Base-by-base conservation (phyloP, 53 echinoderm and acorn worm species). In the Holothuria leucospilota region DNA sequence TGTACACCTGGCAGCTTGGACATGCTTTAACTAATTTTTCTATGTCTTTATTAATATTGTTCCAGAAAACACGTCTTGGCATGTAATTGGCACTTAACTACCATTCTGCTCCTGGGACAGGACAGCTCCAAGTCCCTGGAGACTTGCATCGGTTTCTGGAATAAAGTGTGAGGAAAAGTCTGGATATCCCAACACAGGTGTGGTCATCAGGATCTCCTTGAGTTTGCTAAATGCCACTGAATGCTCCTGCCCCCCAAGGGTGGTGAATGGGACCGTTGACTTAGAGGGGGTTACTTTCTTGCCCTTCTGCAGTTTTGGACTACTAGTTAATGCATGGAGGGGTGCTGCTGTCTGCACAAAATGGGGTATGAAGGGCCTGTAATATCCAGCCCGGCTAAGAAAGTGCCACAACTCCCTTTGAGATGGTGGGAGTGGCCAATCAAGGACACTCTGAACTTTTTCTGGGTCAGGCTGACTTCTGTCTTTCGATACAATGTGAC, bases 391-490 rank as follows among this genome's bases (percentile, higher is more conserved):
- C 23, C 88, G 71, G 29, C 92, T 89, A 51, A 92, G 86, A 74
- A 92, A 92, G 34, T 62, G 30, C 25, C 86, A 20, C 0, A 89
- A 77, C 16, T 92, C 85, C 16, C 56, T 85, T 39, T 91, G 77
- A 8, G 29, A 82, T 62, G 28, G 24, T 25, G 91, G 91, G 1
- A 42, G 51, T 39, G 69, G n/a, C 92, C 89, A 86, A 13, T 92
- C 89, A 13, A 46, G 20, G 39, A 92, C 66, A n/a, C 89, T 82
- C 25, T 75, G 18, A 4, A 86, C 21, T 68, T 89, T 92, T 23
- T 92, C 92, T 38, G 92, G 82, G 42, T 92, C 88, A 12, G 89
- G 89, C 16, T 84, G 75, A 15, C 84, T 77, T 59, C 91, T 87
- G 0, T 87, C 68, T 59, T 62, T 73, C 24, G 73, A 62, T 6